phyloP scores from a whole-genome alignment of 2,113 vertebrate genomes.

The Rhipidura dahli region DNA sequence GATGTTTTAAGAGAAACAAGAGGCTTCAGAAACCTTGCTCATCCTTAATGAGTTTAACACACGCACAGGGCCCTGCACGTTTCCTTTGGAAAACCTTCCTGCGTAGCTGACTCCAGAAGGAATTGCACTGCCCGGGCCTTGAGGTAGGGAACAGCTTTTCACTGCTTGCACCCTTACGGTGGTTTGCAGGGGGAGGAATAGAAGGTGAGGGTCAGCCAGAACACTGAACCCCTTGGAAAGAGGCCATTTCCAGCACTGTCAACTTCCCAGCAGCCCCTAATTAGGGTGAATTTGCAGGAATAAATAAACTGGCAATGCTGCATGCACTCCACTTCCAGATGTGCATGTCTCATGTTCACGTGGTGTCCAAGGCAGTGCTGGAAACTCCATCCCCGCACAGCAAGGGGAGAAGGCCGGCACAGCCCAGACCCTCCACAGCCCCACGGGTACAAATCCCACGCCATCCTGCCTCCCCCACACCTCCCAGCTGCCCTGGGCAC shows the following conservation, averaged over 20 bases:
- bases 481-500: not conserved
- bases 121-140: not conserved
- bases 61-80: not conserved
- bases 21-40: not conserved
- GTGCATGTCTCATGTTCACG: not conserved
- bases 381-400: not conserved
- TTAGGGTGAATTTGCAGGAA: not conserved
- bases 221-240: not conserved
- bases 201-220: not conserved
- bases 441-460: not conserved
- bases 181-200: not conserved
- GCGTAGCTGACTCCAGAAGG: not conserved
- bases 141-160: not conserved
- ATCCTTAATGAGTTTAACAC: constrained; percentile 26
- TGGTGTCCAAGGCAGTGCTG: not conserved
- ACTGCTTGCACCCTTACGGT: not conserved
- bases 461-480: not conserved
- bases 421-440: not conserved
- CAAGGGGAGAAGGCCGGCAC: not conserved
- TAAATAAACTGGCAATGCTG: not conserved
- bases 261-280: not conserved
- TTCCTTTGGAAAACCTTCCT: not conserved
- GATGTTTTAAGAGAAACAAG: not conserved
- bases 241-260: not conserved
- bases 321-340: not conserved